Evolutionary conservation across 1,140 invertebrate genomes (phyloP).

Genomic region (Stegodyphus dumicola): DNA sequence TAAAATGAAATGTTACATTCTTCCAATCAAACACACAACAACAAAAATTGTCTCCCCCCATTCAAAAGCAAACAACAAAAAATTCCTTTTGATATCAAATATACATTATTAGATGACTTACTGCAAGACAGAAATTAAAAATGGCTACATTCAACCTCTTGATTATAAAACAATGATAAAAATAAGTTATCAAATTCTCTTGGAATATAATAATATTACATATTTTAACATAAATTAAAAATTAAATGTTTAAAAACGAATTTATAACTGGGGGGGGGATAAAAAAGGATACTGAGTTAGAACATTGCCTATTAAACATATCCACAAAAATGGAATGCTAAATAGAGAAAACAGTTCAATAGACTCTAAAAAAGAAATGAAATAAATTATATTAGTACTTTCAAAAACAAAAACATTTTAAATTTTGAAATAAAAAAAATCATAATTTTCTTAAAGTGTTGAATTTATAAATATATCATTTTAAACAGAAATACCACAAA

Average conservation of each 20-base stretch:
- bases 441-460: background rate
- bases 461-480: background rate
- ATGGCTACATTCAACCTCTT: background rate
- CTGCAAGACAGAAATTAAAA: background rate
- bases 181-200: background rate
- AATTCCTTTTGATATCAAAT: background rate
- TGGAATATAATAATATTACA: background rate
- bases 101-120: background rate
- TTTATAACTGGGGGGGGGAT: background rate
- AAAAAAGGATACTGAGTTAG: slow-evolving; percentile 85
- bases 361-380: slow-evolving; percentile 63
- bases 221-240: background rate
- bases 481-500: background rate
- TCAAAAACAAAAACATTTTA: slow-evolving; percentile 17
- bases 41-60: no score
- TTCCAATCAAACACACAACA: no score
- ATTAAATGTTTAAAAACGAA: background rate
- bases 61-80: no score
- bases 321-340: slow-evolving; percentile 78
- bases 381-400: slow-evolving; percentile 26
- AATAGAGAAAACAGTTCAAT: slow-evolving; percentile 66
- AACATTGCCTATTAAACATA: slow-evolving; percentile 87
- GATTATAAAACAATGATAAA: background rate
- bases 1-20: no score
- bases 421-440: background rate